Conservation (phyloP, 2,113 vertebrate species). For the Macaca mulatta region DNA sequence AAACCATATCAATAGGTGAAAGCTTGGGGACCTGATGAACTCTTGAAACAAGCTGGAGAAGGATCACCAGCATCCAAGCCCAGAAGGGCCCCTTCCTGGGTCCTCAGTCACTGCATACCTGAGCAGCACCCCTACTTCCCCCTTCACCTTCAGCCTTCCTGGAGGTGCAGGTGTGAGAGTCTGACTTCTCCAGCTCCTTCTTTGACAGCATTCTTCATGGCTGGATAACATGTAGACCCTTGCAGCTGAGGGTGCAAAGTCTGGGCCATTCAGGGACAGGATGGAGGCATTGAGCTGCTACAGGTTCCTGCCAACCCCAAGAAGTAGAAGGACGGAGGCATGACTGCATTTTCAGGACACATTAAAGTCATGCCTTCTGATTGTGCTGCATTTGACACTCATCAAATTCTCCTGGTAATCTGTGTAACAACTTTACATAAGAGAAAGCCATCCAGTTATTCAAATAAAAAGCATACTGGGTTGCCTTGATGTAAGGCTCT, state of each 20-base stretch:
- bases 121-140: neutral
- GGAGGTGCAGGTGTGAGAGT: neutral
- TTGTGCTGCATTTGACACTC: conserved; percentile 5
- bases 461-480: neutral
- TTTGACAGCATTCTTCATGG: neutral
- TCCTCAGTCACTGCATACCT: neutral
- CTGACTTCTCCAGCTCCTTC: neutral
- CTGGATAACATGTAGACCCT: neutral
- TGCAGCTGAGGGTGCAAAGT: neutral
- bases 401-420: conserved; percentile 56
- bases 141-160: neutral
- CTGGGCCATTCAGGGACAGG: neutral
- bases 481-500: neutral
- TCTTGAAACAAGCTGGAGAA: neutral
- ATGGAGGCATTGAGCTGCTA: neutral
- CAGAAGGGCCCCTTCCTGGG: neutral
- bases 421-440: conserved; percentile 58
- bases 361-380: neutral
- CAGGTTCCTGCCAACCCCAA: neutral
- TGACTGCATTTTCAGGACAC: conserved; percentile 58
- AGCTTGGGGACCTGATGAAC: neutral
- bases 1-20: neutral
- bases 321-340: neutral
- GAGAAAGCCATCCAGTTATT: neutral
- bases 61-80: too few relatives aligned